Conservation (phyloP, 2,797 vertebrate genomes). For the Chloroceryle inda region DNA sequence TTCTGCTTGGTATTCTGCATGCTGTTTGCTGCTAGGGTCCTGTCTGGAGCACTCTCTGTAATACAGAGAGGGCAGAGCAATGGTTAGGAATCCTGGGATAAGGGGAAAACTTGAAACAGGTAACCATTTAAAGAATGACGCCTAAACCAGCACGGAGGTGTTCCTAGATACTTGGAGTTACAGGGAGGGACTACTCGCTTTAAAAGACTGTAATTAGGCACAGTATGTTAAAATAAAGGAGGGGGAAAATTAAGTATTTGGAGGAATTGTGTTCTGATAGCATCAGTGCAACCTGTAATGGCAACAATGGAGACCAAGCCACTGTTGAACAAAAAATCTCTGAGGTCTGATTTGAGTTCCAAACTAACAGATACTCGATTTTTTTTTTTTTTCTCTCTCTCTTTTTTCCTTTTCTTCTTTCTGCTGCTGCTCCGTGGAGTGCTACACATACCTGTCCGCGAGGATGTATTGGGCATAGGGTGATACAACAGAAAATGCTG, state of each 20-base stretch:
- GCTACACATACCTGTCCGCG: not conserved
- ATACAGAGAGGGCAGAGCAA: not conserved
- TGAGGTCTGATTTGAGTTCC: not conserved
- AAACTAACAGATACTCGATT: not conserved
- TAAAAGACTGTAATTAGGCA: not conserved
- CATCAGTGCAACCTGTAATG: not conserved
- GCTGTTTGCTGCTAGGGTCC: not conserved
- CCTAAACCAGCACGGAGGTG: not conserved
- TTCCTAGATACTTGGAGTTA: not conserved
- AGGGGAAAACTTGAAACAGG: not conserved
- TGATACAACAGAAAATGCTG: not conserved
- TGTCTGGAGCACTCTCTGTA: not conserved
- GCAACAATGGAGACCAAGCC: not conserved
- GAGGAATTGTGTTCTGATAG: not conserved
- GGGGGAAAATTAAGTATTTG: not conserved
- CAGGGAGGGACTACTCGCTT: not conserved
- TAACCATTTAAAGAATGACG: not conserved
- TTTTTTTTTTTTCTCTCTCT: not conserved
- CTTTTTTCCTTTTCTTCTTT: not conserved
- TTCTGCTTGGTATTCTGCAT: not conserved
- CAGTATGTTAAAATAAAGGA: not conserved
- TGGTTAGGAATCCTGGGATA: not conserved
- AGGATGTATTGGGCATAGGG: not conserved
- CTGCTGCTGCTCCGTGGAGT: not conserved
- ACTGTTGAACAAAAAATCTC: not conserved